Evolutionary conservation across 1,140 invertebrate species (phyloP).

Genomic region (Helicoverpa zea): DNA sequence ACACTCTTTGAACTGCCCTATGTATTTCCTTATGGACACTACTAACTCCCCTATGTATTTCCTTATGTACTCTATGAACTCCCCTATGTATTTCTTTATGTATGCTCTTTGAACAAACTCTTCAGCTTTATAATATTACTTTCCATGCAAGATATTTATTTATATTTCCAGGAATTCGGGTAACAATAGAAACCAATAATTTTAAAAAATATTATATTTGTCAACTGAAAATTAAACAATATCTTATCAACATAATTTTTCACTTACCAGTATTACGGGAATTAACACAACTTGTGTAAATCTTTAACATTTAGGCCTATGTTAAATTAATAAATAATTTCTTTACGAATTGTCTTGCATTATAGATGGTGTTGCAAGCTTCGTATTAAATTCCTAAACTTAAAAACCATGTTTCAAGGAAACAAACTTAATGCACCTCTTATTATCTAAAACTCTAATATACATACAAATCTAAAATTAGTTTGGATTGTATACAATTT

Average conservation of each 20-base stretch:
- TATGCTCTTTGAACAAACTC: too few relatives aligned
- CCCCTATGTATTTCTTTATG: too few relatives aligned
- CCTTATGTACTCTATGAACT: too few relatives aligned
- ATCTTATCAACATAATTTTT: constrained; percentile 63
- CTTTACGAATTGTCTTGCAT: constrained; percentile 52
- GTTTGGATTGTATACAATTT: constrained; percentile 45
- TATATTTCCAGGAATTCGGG: too few relatives aligned
- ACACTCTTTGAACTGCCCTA: too few relatives aligned
- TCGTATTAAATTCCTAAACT: constrained; percentile 62
- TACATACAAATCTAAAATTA: constrained; percentile 68
- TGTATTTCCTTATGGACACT: too few relatives aligned
- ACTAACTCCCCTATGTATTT: too few relatives aligned
- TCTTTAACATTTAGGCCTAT: constrained; percentile 77
- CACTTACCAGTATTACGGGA: constrained; percentile 75
- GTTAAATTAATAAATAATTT: constrained; percentile 70
- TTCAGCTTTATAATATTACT: too few relatives aligned
- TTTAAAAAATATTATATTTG: constrained; percentile 85
- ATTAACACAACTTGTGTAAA: constrained; percentile 73
- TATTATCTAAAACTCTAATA: constrained; percentile 79
- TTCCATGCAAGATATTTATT: too few relatives aligned
- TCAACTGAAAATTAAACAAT: constrained; percentile 85
- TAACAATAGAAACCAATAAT: constrained; percentile 59
- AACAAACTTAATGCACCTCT: constrained; percentile 77
- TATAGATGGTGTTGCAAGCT: constrained; percentile 55
- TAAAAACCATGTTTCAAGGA: constrained; percentile 63